Evolutionary conservation across 2,113 vertebrate genomes (phyloP).

Genomic region (Pachyramphus minor): DNA sequence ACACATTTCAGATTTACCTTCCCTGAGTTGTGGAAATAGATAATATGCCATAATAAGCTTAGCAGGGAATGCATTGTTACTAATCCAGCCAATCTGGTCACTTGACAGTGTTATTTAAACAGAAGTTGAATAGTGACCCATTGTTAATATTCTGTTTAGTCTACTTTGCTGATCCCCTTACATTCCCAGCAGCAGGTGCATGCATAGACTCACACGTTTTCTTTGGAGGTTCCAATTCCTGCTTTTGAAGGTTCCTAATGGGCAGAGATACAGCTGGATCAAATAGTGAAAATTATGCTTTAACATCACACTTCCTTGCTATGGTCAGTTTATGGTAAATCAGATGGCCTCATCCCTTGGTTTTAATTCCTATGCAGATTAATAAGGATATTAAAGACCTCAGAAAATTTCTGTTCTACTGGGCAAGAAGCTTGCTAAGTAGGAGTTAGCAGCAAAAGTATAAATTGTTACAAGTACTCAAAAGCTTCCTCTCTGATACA

Average conservation of each 20-base stretch:
- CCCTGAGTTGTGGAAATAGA: not conserved
- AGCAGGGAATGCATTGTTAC: not conserved
- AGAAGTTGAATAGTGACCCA: conserved; percentile 5
- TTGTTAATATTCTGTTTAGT: conserved; percentile 12
- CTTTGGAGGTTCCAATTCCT: not conserved
- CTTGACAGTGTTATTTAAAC: conserved; percentile 4
- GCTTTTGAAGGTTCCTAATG: not conserved
- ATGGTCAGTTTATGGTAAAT: not conserved
- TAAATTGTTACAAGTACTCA: not conserved
- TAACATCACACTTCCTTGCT: not conserved
- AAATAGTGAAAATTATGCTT: not conserved
- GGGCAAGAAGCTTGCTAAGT: not conserved
- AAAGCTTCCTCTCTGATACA: not conserved
- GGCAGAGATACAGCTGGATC: not conserved
- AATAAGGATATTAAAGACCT: not conserved
- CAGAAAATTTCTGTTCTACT: not conserved
- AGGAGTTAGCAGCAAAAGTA: not conserved
- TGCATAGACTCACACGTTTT: not conserved
- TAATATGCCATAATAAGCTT: not conserved
- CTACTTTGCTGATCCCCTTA: not conserved
- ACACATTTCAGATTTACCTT: not conserved
- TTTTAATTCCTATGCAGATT: not conserved
- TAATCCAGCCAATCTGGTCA: not conserved
- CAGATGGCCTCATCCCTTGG: not conserved
- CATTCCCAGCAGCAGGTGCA: rapidly evolving